Percentiles rank a stretch among this genome's conserved stretches.
These are phyloP conservation scores for Apoderus coryli DNA, from an alignment of 2,888 invertebrate species.

Conservation along the genomic window DNA sequence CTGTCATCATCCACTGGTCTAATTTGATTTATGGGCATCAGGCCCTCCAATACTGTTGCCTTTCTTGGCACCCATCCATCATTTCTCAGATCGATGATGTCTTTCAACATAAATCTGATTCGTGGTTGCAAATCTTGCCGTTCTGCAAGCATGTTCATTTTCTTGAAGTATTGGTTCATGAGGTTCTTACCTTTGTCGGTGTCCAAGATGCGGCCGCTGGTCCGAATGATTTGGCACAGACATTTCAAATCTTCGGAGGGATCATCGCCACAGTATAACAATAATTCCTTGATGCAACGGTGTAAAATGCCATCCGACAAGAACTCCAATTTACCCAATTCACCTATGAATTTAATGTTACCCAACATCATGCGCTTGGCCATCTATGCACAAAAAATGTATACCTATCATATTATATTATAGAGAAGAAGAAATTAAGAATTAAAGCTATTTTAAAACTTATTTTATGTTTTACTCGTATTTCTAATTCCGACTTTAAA, in stretches of 20 bases:
- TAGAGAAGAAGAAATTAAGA: too few species aligned
- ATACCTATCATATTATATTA: too few species aligned
- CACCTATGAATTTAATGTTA: slow-evolving; percentile 96
- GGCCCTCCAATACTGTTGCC: slow-evolving; percentile 73
- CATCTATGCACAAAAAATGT: too few species aligned
- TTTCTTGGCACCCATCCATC: slow-evolving; percentile 88
- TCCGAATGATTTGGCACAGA: slow-evolving; percentile 96
- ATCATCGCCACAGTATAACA: too few species aligned
- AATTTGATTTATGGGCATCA: slow-evolving; percentile 87
- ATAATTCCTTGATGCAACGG: slow-evolving; percentile 81
- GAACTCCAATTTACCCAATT: slow-evolving; percentile 94
- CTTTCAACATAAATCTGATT: slow-evolving; percentile 88
- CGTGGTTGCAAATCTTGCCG: slow-evolving; percentile 79
- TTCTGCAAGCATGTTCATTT: slow-evolving; percentile 73
- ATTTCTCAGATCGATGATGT: slow-evolving; percentile 83
- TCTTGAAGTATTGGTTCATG: slow-evolving; percentile 97
- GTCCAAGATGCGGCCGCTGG: slow-evolving; percentile 94
- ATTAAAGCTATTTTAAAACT: too few species aligned
- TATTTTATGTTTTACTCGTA: too few species aligned
- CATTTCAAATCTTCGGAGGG: slow-evolving; percentile 97
- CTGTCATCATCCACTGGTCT: slow-evolving; percentile 49
- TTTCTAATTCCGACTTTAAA: too few species aligned
- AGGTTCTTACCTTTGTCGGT: slow-evolving; percentile 62
- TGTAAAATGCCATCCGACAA: slow-evolving; percentile 85
- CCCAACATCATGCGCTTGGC: slow-evolving; percentile 97